phyloP scores from a whole-genome alignment of 2,797 vertebrate species.

The Chelonia mydas region DNA sequence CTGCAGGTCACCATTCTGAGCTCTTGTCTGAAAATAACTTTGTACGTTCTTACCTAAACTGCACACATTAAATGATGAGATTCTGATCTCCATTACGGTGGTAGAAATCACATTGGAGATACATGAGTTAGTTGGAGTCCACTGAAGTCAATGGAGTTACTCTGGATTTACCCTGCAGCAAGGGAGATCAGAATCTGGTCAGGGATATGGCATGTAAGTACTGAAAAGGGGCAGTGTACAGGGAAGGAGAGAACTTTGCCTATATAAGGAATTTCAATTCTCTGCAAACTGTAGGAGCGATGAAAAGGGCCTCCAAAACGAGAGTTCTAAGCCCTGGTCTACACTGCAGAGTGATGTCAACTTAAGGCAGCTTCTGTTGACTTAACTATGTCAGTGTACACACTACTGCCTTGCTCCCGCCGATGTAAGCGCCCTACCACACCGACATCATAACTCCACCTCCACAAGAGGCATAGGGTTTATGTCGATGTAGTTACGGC shows the following conservation, averaged over 20 bases:
- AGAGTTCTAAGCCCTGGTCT: background rate
- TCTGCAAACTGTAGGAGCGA: background rate
- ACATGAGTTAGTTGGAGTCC: background rate
- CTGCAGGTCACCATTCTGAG: conserved; percentile 52
- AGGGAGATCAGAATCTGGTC: background rate
- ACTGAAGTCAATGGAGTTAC: background rate
- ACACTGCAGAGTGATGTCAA: too few species aligned
- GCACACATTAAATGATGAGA: conserved; percentile 59
- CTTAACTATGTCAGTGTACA: too few species aligned
- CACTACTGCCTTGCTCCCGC: too few species aligned
- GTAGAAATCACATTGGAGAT: conserved; percentile 34
- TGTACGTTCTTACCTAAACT: conserved; percentile 55
- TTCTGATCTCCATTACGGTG: conserved; percentile 43
- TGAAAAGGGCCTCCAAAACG: accelerated
- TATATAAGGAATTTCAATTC: background rate
- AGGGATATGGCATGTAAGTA: background rate
- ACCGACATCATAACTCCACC: too few species aligned
- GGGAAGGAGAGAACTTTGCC: background rate
- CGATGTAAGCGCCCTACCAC: too few species aligned
- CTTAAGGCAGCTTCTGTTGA: too few species aligned
- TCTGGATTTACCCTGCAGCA: background rate
- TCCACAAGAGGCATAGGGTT: too few species aligned
- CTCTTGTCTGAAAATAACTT: conserved; percentile 60
- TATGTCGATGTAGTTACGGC: too few species aligned
- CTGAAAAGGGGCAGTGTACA: background rate